These are phyloP conservation scores for Sussaba pulchella DNA, from an alignment of 2,888 invertebrate species.

Conservation along the genomic window DNA sequence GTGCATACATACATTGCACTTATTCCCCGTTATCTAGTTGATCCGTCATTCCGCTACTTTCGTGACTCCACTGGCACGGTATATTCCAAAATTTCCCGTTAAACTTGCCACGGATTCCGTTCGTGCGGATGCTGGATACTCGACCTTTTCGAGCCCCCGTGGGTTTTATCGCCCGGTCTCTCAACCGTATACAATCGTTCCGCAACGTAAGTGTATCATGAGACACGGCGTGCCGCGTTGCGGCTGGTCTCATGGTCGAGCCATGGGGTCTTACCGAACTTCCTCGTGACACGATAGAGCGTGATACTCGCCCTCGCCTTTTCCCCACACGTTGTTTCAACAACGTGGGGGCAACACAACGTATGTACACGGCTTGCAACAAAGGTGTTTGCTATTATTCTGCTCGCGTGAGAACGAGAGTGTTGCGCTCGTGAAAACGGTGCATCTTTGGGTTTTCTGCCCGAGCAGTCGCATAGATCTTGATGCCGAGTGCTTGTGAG, in stretches of 20 bases:
- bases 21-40: constrained; percentile 5
- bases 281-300: constrained; percentile 55
- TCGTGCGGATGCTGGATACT: constrained; percentile 35
- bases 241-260: not conserved
- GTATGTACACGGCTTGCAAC: constrained; percentile 1
- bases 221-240: constrained; percentile 1
- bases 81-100: constrained; percentile 46
- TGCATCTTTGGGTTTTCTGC: constrained; percentile 47
- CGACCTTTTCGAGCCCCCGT: constrained; percentile 46
- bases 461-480: constrained; percentile 49
- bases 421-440: constrained; percentile 45
- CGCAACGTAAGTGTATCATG: constrained; percentile 8
- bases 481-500: constrained; percentile 53
- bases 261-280: constrained; percentile 46
- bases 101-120: not conserved
- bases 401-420: constrained; percentile 69
- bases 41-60: constrained; percentile 21
- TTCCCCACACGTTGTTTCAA: constrained; percentile 1
- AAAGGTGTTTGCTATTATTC: constrained; percentile 38
- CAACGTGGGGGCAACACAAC: not conserved
- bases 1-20: too few relatives aligned
- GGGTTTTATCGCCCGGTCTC: constrained; percentile 14
- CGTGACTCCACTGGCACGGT: constrained; percentile 28
- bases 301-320: constrained; percentile 47
- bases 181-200: not conserved